Base-by-base conservation (phyloP, 2,797 vertebrate species). In the Cetoscarus ocellatus region DNA sequence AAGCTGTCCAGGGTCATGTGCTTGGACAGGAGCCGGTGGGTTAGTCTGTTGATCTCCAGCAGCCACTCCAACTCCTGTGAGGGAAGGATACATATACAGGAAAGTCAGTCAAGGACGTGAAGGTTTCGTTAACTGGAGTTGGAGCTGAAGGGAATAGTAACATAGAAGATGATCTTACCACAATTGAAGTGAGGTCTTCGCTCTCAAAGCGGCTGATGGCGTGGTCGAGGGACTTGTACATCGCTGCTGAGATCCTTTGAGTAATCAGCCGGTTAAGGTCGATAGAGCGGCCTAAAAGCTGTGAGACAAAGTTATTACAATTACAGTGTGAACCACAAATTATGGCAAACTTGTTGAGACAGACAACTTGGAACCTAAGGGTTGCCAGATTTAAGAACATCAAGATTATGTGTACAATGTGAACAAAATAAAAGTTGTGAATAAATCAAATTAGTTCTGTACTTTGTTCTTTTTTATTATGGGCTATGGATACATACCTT, bases 151-250 rank as follows among this genome's bases (percentile, higher is more conserved):
- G n/a, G 18, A 3, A 3, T 5, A 5, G 13, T 10, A 12, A 17
- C 13, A 3, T 18, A 11, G 34, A 1, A 38, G 45, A n/a, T 49
- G 3, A 56, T 42, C 77, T 74, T 70, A 99, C 98, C 89, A 99
- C 96, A 55, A 99, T 96, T 44, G 98, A 99, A 1, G 98, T 99
- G 85, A 99, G 93, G 82, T 99, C 98, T 88, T 99, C 98, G 51
- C 98, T 99, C 80, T 99, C 98, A 59, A 99, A 99, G 17, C 98
- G 95, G 53, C 96, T 96, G 51, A 99, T 98, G 48, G 98, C 97
- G 47, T 99, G 89, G 59, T 99, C 98, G 86, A 99, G 90, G 12
- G 98, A 99, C 79, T 96, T 96, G 89, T 97, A 96, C 95, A 99
- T 95, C 1, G 97, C 98, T 12, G 97, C 95, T 0, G 98, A 98